Evolutionary conservation across 2,888 invertebrate genomes (phyloP), one percentile per base, ranked within the genome.

Genomic region (Athrips mouffetella): DNA sequence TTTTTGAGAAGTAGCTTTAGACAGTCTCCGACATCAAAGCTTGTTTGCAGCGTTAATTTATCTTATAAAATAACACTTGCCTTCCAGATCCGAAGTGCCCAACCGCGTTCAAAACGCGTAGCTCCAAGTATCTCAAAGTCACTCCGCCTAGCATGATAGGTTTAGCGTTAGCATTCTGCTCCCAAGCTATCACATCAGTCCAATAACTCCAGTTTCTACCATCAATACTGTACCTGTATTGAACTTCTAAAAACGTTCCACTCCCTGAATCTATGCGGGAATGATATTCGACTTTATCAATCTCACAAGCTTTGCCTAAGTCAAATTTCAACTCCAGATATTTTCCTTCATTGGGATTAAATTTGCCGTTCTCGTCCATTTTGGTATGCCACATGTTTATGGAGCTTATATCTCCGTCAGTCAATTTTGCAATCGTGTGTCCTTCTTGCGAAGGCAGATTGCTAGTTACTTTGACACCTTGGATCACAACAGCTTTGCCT

Each of bases 61-160:
- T 63, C 52, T 70, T 73, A 59, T 61, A 66, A 55, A 76, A 74
- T n/a, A 62, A 45, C 13, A 84, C 60, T 31, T 72, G 66, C 58
- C 58, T 72, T 2, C 83, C 86, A 0, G 83, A 81, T 3, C 82
- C 85, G 51, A 74, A 84, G 45, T 76, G 68, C 6, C 76, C 78
- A 20, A 81, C 59, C 4, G 73, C 64, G 8, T 75, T 62, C n/a
- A 77, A 55, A 45, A 80, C 62, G 40, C 64, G 59, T 8, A 83
- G 21, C 58, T 77, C 67, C 37, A 85, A 60, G 52, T 63, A 76
- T 64, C 74, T 69, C 11, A 85, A 52, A 55, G 58, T 55, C 6
- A 27, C 53, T 2, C 67, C 70, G 5, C 65, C 50, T 15, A 82
- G 29, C 1, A 48, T 6, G 29, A 84, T 71, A 7, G 49, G 67